Evolutionary conservation across 2,888 invertebrate genomes (phyloP).

Genomic region (Platycnemis pennipes): DNA sequence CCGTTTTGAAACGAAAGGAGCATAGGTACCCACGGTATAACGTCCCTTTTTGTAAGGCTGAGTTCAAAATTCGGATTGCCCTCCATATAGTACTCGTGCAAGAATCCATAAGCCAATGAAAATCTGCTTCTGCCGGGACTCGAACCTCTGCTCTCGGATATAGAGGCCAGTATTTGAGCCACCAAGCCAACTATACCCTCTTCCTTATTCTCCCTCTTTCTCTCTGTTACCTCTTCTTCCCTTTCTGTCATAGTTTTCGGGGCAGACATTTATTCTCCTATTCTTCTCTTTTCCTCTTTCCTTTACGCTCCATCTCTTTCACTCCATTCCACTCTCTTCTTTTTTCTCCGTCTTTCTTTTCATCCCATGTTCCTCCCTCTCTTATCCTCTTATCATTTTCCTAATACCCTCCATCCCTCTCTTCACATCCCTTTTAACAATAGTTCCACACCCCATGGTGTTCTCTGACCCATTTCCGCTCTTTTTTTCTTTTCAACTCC

Average conservation of each 20-base stretch:
- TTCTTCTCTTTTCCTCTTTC: neutral
- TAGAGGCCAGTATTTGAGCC: too few relatives aligned
- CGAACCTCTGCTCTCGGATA: too few relatives aligned
- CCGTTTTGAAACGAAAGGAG: too few relatives aligned
- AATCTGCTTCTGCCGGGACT: too few relatives aligned
- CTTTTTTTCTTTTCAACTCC: neutral
- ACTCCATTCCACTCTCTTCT: neutral
- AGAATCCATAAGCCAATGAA: too few relatives aligned
- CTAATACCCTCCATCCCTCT: neutral
- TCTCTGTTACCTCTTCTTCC: neutral
- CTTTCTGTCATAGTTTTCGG: too few relatives aligned
- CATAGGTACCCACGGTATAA: too few relatives aligned
- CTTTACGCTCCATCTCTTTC: neutral
- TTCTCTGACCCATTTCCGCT: neutral
- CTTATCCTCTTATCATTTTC: neutral
- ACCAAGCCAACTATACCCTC: too few relatives aligned
- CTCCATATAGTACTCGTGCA: too few relatives aligned
- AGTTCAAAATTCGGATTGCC: too few relatives aligned
- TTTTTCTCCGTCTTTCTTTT: neutral
- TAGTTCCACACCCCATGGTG: too few relatives aligned
- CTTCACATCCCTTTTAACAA: neutral
- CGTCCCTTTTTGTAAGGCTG: too few relatives aligned
- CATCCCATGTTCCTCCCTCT: neutral
- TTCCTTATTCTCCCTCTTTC: neutral
- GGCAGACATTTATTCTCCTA: neutral